Percentiles rank a stretch among this genome's conserved stretches.
phyloP scores from a whole-genome alignment of 2,113 vertebrate genomes.

The Otolemur garnettii region DNA sequence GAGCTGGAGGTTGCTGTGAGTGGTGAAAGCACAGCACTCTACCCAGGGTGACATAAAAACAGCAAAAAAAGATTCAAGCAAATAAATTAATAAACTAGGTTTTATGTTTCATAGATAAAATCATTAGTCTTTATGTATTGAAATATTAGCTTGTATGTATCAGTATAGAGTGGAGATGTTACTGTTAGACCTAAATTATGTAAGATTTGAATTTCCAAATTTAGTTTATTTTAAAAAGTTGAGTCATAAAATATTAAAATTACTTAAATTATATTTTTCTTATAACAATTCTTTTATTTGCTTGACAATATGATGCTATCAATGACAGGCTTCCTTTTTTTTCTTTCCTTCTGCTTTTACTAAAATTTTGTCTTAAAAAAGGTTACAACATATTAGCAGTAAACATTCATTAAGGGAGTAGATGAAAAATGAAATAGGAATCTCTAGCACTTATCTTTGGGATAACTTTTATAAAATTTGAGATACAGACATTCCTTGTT shows the following conservation, averaged over 20 bases:
- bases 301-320: not conserved
- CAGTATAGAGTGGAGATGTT: not conserved
- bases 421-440: not conserved
- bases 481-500: not conserved
- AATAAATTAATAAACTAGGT: not conserved
- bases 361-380: not conserved
- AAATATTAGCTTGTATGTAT: not conserved
- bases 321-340: not conserved
- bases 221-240: conserved; percentile 48
- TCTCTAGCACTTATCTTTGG: not conserved
- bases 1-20: no score
- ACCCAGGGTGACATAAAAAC: no score
- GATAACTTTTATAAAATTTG: conserved; percentile 4
- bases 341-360: not conserved
- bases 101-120: conserved; percentile 22
- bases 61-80: not conserved
- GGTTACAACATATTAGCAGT: not conserved
- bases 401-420: not conserved
- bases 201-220: not conserved
- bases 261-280: not conserved
- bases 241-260: not conserved
- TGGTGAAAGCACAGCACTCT: no score
- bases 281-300: not conserved
- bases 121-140: not conserved
- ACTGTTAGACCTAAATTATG: not conserved